phyloP scores from a whole-genome alignment of 2,797 vertebrate species.

The Gadopsis marmoratus region DNA sequence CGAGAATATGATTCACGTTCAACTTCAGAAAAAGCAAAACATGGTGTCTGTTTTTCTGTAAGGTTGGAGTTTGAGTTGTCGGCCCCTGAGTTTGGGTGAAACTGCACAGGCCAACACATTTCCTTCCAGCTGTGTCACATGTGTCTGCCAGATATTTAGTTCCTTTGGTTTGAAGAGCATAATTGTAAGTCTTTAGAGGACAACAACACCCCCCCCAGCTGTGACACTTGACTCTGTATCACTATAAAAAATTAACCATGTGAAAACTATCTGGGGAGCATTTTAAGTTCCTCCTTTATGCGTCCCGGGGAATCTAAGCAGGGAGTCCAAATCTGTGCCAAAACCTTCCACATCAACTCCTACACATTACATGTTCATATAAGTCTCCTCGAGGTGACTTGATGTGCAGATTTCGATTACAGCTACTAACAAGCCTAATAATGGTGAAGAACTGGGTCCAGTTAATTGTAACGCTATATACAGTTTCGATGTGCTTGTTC shows the following conservation, averaged over 20 bases:
- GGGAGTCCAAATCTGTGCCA: too few species aligned
- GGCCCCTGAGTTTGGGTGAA: background rate
- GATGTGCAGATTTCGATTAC: too few species aligned
- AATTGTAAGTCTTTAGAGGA: conserved; percentile 9
- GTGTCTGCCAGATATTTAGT: background rate
- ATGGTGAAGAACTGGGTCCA: too few species aligned
- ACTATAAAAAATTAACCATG: conserved; percentile 32
- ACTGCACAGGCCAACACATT: background rate
- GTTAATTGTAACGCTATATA: too few species aligned
- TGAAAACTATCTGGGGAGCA: conserved; percentile 25
- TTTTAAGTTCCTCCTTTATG: conserved; percentile 37
- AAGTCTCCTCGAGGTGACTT: too few species aligned
- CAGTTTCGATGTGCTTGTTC: too few species aligned
- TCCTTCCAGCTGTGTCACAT: conserved; percentile 34
- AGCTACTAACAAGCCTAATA: too few species aligned
- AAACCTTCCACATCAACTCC: too few species aligned
- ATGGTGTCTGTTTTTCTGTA: background rate
- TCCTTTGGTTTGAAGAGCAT: conserved; percentile 15
- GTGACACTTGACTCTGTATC: conserved; percentile 19
- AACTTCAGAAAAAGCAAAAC: background rate
- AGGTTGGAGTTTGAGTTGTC: background rate
- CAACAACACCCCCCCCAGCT: conserved; percentile 7
- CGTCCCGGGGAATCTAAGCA: background rate
- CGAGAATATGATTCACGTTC: background rate
- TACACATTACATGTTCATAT: too few species aligned